These are phyloP conservation scores for Alviniconcha strummeri DNA, from an alignment of 2,888 invertebrate genomes.

Conservation along the genomic window DNA sequence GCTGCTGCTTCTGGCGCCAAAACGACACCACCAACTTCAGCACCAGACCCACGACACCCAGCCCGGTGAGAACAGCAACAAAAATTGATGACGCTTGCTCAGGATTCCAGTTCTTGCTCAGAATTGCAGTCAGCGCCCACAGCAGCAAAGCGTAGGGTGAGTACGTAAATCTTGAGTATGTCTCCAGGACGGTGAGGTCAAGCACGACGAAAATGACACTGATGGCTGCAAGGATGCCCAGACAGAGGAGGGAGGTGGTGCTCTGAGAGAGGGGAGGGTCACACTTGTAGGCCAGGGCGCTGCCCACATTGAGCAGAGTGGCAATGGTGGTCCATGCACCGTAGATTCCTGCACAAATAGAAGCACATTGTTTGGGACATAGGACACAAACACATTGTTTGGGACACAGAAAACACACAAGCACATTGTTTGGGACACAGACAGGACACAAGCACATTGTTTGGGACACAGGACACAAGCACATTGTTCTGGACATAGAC, in stretches of 20 bases:
- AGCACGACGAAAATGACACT: constrained; percentile 56
- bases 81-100: constrained; percentile 54
- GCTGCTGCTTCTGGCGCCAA: constrained; percentile 4
- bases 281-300: constrained; percentile 55
- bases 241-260: constrained; percentile 52
- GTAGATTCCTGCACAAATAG: constrained; percentile 48
- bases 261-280: constrained; percentile 42
- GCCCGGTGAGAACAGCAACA: constrained; percentile 52
- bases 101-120: constrained; percentile 58
- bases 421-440: too few relatives aligned
- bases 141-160: constrained; percentile 66
- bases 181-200: constrained; percentile 63
- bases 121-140: constrained; percentile 61
- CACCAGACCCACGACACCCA: constrained; percentile 39
- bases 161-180: constrained; percentile 64
- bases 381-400: too few relatives aligned
- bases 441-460: too few relatives aligned
- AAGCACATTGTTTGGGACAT: too few relatives aligned
- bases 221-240: constrained; percentile 54
- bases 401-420: too few relatives aligned
- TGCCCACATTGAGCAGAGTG: constrained; percentile 63
- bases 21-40: constrained; percentile 41
- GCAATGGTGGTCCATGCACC: constrained; percentile 67
- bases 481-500: too few relatives aligned
- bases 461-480: too few relatives aligned